Evolutionary conservation across 2,797 vertebrate genomes (phyloP).

Genomic region (Enteromius afrohamiltoni): DNA sequence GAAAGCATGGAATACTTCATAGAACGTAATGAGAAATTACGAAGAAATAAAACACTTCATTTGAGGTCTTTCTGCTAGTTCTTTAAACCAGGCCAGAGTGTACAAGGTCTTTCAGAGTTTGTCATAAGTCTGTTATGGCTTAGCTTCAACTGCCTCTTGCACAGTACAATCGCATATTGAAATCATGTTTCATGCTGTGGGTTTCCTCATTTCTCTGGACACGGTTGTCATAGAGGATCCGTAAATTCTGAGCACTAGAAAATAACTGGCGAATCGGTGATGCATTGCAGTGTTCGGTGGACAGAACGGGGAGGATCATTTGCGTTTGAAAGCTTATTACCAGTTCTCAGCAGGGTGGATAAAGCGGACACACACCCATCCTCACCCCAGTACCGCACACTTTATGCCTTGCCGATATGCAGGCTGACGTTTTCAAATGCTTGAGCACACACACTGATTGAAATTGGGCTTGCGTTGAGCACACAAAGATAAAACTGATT

Average conservation of each 20-base stretch:
- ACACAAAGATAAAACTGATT: constrained; percentile 64
- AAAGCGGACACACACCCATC: constrained; percentile 51
- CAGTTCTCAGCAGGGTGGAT: constrained; percentile 49
- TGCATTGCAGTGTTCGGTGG: constrained; percentile 35
- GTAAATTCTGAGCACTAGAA: constrained; percentile 27
- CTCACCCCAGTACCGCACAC: constrained; percentile 44
- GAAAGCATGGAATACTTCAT: background rate
- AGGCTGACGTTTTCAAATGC: constrained; percentile 56
- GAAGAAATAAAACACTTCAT: constrained; percentile 9
- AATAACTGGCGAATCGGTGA: constrained; percentile 33
- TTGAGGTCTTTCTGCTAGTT: background rate
- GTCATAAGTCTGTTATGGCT: constrained; percentile 32
- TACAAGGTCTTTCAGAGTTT: constrained; percentile 30
- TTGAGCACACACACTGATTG: constrained; percentile 63
- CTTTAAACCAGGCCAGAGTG: background rate
- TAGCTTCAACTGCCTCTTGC: constrained; percentile 15
- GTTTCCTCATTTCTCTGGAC: constrained; percentile 44
- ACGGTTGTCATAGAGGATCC: constrained; percentile 39
- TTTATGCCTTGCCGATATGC: constrained; percentile 33
- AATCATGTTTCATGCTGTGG: constrained; percentile 45
- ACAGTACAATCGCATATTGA: constrained; percentile 44
- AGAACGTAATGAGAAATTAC: background rate
- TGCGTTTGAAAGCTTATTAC: constrained; percentile 50
- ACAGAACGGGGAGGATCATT: constrained; percentile 19
- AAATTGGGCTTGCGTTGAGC: constrained; percentile 62